Percentiles rank a stretch among this genome's conserved stretches.
phyloP scores from a whole-genome alignment of 2,113 vertebrate species.

The Corythoichthys intestinalis region DNA sequence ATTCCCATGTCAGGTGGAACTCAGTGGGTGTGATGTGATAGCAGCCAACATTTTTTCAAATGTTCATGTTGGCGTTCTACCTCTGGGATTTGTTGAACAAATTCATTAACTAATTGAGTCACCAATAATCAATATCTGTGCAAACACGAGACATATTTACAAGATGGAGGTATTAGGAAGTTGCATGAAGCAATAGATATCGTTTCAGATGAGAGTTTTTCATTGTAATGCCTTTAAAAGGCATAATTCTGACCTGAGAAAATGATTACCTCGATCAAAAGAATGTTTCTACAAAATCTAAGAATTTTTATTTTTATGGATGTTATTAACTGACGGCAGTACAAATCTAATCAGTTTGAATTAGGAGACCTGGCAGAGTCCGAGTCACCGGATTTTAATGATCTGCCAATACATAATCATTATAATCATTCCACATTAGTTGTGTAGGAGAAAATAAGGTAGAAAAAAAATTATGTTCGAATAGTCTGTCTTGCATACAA shows the following conservation, averaged over 20 bases:
- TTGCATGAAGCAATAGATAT: constrained; percentile 18
- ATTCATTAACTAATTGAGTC: constrained; percentile 27
- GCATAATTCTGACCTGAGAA: constrained; percentile 34
- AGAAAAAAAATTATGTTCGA: no score
- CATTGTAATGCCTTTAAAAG: constrained; percentile 44
- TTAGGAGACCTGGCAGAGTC: no score
- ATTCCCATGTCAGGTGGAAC: constrained; percentile 1
- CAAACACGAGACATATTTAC: background rate
- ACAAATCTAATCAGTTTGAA: no score
- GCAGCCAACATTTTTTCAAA: constrained; percentile 21
- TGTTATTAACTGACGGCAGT: no score
- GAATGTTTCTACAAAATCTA: no score
- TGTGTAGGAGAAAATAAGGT: no score
- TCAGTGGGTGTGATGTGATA: constrained; percentile 24
- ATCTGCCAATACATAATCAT: no score
- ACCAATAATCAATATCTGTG: constrained; percentile 5
- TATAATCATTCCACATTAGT: no score
- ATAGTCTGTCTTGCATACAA: no score
- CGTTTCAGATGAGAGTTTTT: constrained; percentile 23
- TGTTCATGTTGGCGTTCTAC: constrained; percentile 26
- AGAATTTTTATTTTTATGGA: no score
- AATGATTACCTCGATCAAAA: constrained; percentile 12
- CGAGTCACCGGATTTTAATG: no score
- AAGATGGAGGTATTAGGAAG: constrained; percentile 5
- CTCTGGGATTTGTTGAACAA: constrained; percentile 6